These are phyloP conservation scores for Pseudolycoriella hygida DNA, from an alignment of 2,888 invertebrate species.

Conservation along the genomic window DNA sequence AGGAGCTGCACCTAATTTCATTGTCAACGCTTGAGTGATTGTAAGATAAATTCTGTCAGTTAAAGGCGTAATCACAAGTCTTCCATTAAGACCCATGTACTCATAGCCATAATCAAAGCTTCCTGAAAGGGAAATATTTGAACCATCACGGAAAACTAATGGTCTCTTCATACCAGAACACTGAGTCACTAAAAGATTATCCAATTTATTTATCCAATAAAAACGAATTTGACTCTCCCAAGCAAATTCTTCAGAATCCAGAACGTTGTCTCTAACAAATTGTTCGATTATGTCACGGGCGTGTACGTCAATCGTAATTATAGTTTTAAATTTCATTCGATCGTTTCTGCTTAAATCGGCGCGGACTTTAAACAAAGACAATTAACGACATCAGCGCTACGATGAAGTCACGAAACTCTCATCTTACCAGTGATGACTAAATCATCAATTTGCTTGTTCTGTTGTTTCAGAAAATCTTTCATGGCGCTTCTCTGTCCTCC, in stretches of 20 bases:
- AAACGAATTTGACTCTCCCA: conserved; percentile 85
- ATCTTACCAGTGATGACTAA: conserved; percentile 51
- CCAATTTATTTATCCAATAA: conserved; percentile 71
- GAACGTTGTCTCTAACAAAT: conserved; percentile 63
- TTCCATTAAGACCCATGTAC: conserved; percentile 85
- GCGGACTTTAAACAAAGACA: conserved; percentile 21
- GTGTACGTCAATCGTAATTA: conserved; percentile 83
- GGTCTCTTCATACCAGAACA: conserved; percentile 41
- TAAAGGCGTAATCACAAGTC: conserved; percentile 79
- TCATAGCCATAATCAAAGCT: conserved; percentile 86
- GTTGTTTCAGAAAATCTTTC: conserved; percentile 64
- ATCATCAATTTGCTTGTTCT: conserved; percentile 68
- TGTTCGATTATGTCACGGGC: conserved; percentile 77
- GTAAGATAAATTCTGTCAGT: conserved; percentile 87
- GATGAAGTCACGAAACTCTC: conserved; percentile 12
- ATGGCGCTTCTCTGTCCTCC: conserved; percentile 70
- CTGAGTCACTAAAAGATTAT: conserved; percentile 66
- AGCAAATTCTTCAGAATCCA: conserved; percentile 70
- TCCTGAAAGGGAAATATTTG: conserved; percentile 30
- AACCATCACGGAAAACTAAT: neutral
- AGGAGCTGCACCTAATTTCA: conserved; percentile 84
- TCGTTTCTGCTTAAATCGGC: conserved; percentile 62
- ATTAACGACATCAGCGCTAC: neutral
- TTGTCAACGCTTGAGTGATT: conserved; percentile 78
- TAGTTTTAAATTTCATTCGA: conserved; percentile 70